Conservation (phyloP, 2,888 invertebrate species). For the Clanis bilineata region DNA sequence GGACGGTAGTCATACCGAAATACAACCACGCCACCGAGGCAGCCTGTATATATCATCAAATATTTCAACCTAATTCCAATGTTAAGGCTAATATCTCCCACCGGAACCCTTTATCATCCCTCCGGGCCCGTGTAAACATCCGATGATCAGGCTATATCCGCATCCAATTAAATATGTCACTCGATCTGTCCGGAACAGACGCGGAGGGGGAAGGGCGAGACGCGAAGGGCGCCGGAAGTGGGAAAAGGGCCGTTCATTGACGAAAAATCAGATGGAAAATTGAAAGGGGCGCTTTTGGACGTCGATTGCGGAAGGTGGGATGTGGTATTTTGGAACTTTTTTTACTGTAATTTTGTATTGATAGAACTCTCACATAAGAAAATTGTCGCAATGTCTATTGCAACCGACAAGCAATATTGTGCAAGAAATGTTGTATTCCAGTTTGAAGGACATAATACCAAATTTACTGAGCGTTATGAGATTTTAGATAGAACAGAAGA, state of each 20-base stretch:
- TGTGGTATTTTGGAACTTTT: background rate
- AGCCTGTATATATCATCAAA: background rate
- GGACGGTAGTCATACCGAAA: too few relatives aligned
- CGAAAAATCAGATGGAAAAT: conserved; percentile 43
- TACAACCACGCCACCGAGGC: too few relatives aligned
- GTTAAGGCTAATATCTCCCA: background rate
- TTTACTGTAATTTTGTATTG: too few relatives aligned
- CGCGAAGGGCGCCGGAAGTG: conserved; percentile 17
- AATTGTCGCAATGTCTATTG: too few relatives aligned
- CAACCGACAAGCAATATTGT: too few relatives aligned
- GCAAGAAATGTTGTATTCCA: too few relatives aligned
- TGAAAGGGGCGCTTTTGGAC: conserved; percentile 28
- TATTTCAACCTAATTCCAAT: background rate
- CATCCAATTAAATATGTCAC: conserved; percentile 3
- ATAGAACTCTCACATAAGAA: too few relatives aligned
- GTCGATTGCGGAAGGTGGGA: background rate
- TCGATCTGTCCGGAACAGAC: background rate
- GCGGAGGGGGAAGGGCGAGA: background rate
- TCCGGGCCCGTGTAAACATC: conserved; percentile 8
- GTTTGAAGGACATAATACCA: too few relatives aligned
- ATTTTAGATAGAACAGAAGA: too few relatives aligned
- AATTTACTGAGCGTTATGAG: too few relatives aligned
- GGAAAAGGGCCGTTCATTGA: conserved; percentile 31
- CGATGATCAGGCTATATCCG: conserved; percentile 1
- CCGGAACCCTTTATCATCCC: background rate